Evolutionary conservation across 2,888 invertebrate species (phyloP), one percentile per base, ranked within the genome.

Genomic region (Gisinianus flammeolus): DNA sequence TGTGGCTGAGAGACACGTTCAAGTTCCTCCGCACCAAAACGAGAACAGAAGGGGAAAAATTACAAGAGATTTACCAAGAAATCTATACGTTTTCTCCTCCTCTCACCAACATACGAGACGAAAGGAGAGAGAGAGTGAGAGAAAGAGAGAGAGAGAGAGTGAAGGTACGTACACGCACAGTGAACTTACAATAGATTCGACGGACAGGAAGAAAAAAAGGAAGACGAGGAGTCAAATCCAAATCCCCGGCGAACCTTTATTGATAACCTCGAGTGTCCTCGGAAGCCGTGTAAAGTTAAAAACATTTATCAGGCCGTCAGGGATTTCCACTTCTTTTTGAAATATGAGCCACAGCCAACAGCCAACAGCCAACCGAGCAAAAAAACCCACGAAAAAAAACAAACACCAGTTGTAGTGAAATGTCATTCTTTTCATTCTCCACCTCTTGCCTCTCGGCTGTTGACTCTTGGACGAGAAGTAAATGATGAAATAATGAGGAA

Each of bases 21-120:
- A n/a, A n/a, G n/a, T n/a, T n/a, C n/a, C n/a, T n/a, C n/a, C n/a
- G n/a, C n/a, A n/a, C n/a, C n/a, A n/a, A n/a, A n/a, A n/a, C n/a
- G n/a, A n/a, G n/a, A n/a, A n/a, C n/a, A n/a, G 64, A 64, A 64
- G 64, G 64, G 30, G 24, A 64, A 64, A 64, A 64, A 64, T 64
- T 64, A 64, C 64, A 26, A 64, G 64, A 26, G 64, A 64, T 64
- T 64, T 64, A 64, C 64, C 16, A 64, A 64, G 28, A 64, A 64
- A 64, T 24, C 58, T 10, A 28, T 26, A 26, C 64, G 6, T 22
- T 64, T 26, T 64, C 64, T 28, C 26, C 16, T 44, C 44, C 44
- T 44, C 3, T 44, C 3, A 44, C 3, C 1, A 44, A 6, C 12
- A 44, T 4, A 19, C 62, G 22, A 3, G 1, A 62, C 12, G 62